These are phyloP conservation scores for Neotoma lepida DNA, from an alignment of 2,113 vertebrate species.

Conservation along the genomic window DNA sequence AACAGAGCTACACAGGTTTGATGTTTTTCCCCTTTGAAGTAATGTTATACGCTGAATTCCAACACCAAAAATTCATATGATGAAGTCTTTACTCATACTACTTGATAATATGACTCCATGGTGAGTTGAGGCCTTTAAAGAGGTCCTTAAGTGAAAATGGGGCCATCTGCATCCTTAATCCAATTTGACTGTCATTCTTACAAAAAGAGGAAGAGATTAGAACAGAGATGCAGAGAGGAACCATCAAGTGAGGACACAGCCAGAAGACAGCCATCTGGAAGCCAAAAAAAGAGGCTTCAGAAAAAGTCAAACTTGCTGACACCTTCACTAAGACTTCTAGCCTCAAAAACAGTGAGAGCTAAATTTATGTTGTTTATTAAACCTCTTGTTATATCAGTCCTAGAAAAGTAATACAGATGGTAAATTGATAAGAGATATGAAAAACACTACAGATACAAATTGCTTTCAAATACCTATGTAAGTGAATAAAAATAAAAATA, in stretches of 20 bases:
- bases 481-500: neutral
- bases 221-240: neutral
- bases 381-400: slow-evolving; percentile 14
- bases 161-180: neutral
- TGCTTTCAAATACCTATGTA: slow-evolving; percentile 1
- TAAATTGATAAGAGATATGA: slow-evolving; percentile 8
- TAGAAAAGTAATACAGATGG: neutral
- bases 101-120: neutral
- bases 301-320: slow-evolving; percentile 27
- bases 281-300: slow-evolving; percentile 2
- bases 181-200: neutral
- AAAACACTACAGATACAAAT: neutral
- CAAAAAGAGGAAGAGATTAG: neutral
- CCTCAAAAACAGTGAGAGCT: slow-evolving; percentile 6
- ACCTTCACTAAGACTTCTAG: slow-evolving; percentile 1
- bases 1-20: neutral
- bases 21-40: neutral
- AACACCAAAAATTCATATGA: neutral
- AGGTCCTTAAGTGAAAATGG: slow-evolving; percentile 5
- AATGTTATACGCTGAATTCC: neutral
- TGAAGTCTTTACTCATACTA: neutral
- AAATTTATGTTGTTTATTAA: slow-evolving; percentile 22
- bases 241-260: neutral
- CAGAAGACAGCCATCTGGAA: slow-evolving; percentile 3
- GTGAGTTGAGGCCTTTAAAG: neutral